Evolutionary conservation across 1,140 invertebrate species (phyloP), one percentile per base, ranked within the genome.

Genomic region (Trachelipus rathkii): DNA sequence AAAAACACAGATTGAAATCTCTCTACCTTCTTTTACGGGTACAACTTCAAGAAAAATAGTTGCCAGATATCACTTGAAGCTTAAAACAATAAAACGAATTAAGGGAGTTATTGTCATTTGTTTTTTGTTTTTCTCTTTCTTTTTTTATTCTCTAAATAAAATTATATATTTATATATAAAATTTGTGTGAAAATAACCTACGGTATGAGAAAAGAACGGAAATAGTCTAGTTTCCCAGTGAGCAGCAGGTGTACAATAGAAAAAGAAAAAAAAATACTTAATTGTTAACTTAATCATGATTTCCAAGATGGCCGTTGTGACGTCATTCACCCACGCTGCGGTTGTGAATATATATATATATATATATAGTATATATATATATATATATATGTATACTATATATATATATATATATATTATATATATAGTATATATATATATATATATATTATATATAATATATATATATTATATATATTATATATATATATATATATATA

Each of bases 351-450:
- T 6, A 33, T 6, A 1, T 33, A 33, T 33, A 33, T 33, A 33
- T 33, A 33, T 33, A 33, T 33, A 33, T 33, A 33, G n/a, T 33
- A 33, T 33, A 33, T 33, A 33, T 33, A 33, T 33, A 33, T 33
- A 33, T 33, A 33, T 33, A 33, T 33, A 33, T 33, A 33, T 33
- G 6, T 33, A 33, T 33, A 33, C n/a, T 33, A 33, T 33, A 33
- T 60, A 60, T 60, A 60, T 60, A 60, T 60, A 60, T 60, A 60
- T 60, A 60, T 60, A 60, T 60, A 60, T 19, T n/a, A n/a, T n/a
- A n/a, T n/a, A n/a, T n/a, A n/a, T n/a, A n/a, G n/a, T n/a, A n/a
- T n/a, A n/a, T n/a, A n/a, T 50, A 15, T 50, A 50, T 50, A 50
- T 50, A 50, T 15, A 50, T 10, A 50, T 15, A 50, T 15, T n/a